A percentile compares a stretch with the other conserved stretches of the same genome.
Evolutionary conservation across 2,113 vertebrate genomes (phyloP).

Genomic region (Leiothrix lutea): DNA sequence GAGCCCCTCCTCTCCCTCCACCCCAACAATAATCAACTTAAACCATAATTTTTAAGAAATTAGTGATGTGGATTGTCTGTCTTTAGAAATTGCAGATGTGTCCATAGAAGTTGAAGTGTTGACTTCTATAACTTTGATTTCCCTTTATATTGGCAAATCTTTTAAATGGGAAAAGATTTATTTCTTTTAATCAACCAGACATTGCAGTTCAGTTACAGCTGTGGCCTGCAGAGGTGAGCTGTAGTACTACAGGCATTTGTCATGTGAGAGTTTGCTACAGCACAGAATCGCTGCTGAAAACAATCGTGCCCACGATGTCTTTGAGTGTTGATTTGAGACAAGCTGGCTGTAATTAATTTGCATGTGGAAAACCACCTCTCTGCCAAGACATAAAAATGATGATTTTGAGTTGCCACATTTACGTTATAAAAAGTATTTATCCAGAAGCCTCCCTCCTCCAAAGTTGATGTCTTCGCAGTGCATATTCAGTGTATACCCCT

Average conservation of each 20-base stretch:
- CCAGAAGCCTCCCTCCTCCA: neutral
- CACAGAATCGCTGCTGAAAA: neutral
- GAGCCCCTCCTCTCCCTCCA: accelerated
- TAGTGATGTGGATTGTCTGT: neutral
- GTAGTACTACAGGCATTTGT: neutral
- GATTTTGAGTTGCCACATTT: neutral
- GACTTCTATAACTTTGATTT: neutral
- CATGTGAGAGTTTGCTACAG: neutral
- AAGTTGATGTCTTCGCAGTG: neutral
- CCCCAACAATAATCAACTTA: neutral
- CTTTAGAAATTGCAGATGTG: neutral
- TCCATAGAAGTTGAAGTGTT: neutral
- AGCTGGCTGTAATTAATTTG: neutral
- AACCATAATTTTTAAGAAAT: neutral
- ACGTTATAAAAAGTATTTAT: neutral
- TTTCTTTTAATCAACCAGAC: neutral
- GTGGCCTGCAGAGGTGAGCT: neutral
- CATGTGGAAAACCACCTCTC: neutral
- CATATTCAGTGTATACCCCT: neutral
- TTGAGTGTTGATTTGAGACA: neutral
- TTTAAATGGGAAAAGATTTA: neutral
- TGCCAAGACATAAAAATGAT: neutral
- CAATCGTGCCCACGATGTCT: neutral
- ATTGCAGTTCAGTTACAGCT: neutral
- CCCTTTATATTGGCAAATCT: neutral